phyloP scores from a whole-genome alignment of 2,797 vertebrate species.

The Erethizon dorsatum region DNA sequence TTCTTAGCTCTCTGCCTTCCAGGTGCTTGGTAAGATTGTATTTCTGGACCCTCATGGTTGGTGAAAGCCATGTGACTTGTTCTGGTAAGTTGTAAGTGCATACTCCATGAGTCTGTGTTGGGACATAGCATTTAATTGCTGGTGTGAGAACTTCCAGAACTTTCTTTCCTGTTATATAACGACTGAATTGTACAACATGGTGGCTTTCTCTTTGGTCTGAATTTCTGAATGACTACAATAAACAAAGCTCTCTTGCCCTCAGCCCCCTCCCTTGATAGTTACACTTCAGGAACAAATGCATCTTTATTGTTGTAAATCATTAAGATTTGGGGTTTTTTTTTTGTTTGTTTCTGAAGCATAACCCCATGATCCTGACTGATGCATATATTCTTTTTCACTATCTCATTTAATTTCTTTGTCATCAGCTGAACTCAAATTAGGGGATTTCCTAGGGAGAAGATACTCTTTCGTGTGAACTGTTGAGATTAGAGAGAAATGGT shows the following conservation, averaged over 20 bases:
- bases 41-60: background rate
- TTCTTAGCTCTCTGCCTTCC: background rate
- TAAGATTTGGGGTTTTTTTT: background rate
- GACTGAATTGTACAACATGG: background rate
- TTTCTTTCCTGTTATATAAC: background rate
- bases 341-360: constrained; percentile 48
- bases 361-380: background rate
- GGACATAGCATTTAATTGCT: background rate
- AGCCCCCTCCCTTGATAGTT: accelerated
- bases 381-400: background rate
- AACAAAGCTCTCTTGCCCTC: background rate
- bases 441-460: background rate
- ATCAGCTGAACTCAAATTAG: background rate
- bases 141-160: constrained; percentile 10
- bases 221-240: background rate
- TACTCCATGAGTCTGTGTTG: background rate
- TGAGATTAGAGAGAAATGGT: background rate
- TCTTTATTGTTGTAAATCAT: background rate
- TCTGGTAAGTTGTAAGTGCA: background rate
- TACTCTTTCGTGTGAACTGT: background rate
- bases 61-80: background rate
- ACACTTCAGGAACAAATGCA: background rate
- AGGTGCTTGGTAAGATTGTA: background rate
- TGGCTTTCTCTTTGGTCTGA: background rate
- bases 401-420: constrained; percentile 14